Evolutionary conservation across 2,113 vertebrate species (phyloP).

Genomic region (Passer montanus): DNA sequence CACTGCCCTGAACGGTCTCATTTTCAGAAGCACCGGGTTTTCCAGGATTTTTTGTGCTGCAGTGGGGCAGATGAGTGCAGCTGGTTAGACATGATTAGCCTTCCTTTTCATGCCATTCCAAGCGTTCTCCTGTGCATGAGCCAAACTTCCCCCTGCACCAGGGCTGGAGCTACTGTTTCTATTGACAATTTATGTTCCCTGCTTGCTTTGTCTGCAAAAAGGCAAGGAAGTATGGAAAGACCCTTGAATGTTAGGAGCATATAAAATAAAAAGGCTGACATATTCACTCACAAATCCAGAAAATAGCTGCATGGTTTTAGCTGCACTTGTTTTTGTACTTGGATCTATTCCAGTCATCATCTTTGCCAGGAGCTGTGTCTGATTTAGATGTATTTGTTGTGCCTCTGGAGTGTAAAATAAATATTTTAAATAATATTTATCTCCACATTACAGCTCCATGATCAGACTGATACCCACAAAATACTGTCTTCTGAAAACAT

Average conservation of each 20-base stretch:
- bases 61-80: not conserved
- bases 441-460: not conserved
- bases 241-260: not conserved
- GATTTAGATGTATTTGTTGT: not conserved
- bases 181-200: not conserved
- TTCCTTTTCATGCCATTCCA: not conserved
- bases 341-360: not conserved
- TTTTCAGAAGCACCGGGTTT: not conserved
- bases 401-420: not conserved
- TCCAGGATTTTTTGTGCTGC: not conserved
- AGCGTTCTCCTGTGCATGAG: not conserved
- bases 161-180: not conserved
- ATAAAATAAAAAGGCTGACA: not conserved
- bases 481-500: not conserved
- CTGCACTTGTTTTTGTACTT: constrained; percentile 5
- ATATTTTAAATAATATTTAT: constrained; percentile 15
- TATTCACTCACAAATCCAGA: not conserved
- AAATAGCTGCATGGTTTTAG: constrained; percentile 7
- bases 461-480: not conserved
- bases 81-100: not conserved
- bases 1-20: fast-evolving
- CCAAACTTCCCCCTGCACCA: not conserved
- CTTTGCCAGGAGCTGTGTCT: not conserved
- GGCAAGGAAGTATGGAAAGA: not conserved
- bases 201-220: not conserved